Conservation (phyloP, 2,113 vertebrate genomes). For the Semnopithecus entellus region DNA sequence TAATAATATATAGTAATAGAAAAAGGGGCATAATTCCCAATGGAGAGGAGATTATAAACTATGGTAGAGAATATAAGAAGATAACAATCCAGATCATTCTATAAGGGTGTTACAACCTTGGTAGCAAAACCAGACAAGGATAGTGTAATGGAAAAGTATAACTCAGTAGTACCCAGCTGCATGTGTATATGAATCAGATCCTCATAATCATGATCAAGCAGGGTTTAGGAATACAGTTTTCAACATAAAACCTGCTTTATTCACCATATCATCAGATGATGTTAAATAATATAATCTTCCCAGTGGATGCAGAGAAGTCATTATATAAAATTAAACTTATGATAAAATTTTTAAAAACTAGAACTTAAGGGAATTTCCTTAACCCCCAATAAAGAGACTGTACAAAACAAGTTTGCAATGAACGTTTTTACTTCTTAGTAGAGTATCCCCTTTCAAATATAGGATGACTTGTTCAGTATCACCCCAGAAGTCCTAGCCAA, state of each 20-base stretch:
- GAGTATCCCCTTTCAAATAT: not conserved
- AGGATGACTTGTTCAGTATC: not conserved
- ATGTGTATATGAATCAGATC: not conserved
- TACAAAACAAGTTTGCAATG: not conserved
- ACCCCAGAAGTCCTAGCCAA: not conserved
- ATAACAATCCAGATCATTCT: not conserved
- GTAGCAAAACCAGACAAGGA: not conserved
- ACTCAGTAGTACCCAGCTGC: not conserved
- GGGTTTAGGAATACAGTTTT: not conserved
- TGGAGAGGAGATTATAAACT: not conserved
- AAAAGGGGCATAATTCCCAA: not conserved
- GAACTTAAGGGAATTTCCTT: not conserved
- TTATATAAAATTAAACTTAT: conserved; percentile 16
- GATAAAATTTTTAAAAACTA: conserved; percentile 10
- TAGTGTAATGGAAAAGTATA: not conserved
- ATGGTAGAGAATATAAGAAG: not conserved
- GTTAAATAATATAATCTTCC: not conserved
- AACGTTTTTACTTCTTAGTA: not conserved
- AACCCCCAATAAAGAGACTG: not conserved
- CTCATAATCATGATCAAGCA: not conserved
- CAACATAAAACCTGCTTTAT: not conserved
- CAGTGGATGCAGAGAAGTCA: not conserved
- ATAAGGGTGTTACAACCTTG: not conserved
- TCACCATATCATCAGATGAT: not conserved
- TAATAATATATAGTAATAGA: not conserved